Percentiles rank a stretch among this genome's conserved stretches.
Conservation (phyloP, 2,797 vertebrate genomes). For the Esox lucius region DNA sequence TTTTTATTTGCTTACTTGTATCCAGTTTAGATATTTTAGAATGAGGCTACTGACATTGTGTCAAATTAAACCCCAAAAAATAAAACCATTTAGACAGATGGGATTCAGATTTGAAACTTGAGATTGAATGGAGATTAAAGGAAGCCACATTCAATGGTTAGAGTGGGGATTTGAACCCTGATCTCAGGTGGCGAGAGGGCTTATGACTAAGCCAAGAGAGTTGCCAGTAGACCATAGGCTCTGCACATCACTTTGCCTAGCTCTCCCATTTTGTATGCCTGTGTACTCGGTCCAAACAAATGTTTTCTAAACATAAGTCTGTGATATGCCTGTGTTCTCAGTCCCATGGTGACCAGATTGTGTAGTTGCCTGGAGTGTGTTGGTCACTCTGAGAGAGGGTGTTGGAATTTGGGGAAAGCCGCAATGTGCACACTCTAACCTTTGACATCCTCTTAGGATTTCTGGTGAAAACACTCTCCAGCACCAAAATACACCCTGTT, state of each 20-base stretch:
- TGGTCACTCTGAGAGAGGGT: neutral
- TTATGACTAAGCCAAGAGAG: no score
- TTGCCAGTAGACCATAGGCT: no score
- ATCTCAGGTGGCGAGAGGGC: no score
- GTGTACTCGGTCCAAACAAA: neutral
- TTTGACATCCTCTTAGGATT: constrained; percentile 1
- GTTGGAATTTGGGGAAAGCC: neutral
- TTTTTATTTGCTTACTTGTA: no score
- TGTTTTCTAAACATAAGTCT: neutral
- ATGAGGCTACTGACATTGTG: no score
- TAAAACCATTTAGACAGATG: no score
- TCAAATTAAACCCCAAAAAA: no score
- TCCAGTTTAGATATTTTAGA: no score
- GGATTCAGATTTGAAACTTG: no score
- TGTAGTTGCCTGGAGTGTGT: constrained; percentile 12
- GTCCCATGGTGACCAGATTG: constrained; percentile 11
- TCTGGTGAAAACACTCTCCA: constrained; percentile 11
- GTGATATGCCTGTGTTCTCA: constrained; percentile 2
- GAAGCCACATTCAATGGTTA: no score
- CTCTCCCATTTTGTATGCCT: neutral
- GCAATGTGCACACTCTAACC: constrained; percentile 13
- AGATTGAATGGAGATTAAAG: no score
- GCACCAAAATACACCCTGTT: constrained; percentile 19
- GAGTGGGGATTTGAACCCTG: no score
- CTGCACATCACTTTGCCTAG: neutral